Base-by-base conservation (phyloP, 2,888 invertebrate genomes). In the Hirtodrosophila histrioides region DNA sequence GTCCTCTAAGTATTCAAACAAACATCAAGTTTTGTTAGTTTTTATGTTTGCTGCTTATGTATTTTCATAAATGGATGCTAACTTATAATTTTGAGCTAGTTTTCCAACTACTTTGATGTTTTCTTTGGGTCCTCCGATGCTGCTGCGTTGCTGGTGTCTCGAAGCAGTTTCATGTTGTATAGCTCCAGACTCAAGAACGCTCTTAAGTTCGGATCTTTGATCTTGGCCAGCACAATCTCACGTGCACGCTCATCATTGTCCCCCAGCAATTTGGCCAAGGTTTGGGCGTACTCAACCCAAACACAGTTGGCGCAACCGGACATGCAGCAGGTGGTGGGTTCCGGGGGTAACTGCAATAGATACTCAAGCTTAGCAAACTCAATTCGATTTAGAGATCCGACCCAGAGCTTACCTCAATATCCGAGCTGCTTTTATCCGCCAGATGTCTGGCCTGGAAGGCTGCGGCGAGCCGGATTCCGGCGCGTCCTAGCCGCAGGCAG, bases 241-340 rank as follows among this genome's bases (percentile, higher is more conserved):
- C 94, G 93, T 0, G 95, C 94, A 56, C 94, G 93, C 48, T 94
- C 94, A 0, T 95, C 95, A 12, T 95, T 95, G 75, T 95, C 94
- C 69, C 93, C 91, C 9, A 94, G 91, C 82, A 94, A 92, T 73
- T 93, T 93, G 3, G 93, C 92, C 43, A 98, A 84, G 23, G 95
- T 94, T 81, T 97, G 96, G 0, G 97, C 98, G 93, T 98, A 98
- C 11, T 95, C 94, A 51, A 98, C 94, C 95, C 97, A 98, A 4
- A 98, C 98, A 90, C 98, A 98, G 91, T 97, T 98, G 0, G 95
- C 93, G 92, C 98, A 98, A 0, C 98, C 98, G 0, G 97, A 96
- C 94, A 96, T 96, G 88, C 98, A 98, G 91, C 98, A 98, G 27
- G 94, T 95, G 3, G 96, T 95, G 0, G 98, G 98, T 60, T 92